Base-by-base conservation (phyloP, 2,888 invertebrate species). In the Andrena dorsata region DNA sequence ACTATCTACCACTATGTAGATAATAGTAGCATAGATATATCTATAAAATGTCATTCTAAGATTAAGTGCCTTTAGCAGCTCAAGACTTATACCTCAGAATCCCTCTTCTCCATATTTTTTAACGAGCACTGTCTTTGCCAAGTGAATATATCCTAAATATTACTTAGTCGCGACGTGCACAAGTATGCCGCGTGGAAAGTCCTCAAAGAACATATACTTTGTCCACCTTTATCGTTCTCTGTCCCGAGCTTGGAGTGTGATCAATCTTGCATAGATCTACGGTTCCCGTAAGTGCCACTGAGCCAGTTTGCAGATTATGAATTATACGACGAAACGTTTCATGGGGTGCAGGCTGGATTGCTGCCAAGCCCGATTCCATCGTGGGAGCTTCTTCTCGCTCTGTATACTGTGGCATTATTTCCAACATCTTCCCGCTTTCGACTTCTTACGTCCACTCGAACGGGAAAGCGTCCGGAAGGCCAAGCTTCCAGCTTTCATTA, bases 331-430 rank as follows among this genome's bases (percentile, higher is more conserved):
- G 64, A 84, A 77, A 86, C 83, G 83, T 82, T 86, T 83, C 73
- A 81, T 76, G 72, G 80, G 73, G 82, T 84, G 85, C 84, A 86
- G 88, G 85, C 87, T 90, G 90, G 90, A 90, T 79, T 78, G 69
- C 51, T 88, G 90, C 90, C 89, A 90, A 84, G 71, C 82, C 78
- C 74, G 82, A 87, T 80, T 79, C 83, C 16, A 35, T 35, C 28
- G 30, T n/a, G 47, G 8, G 13, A 13, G 53, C 13, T 61, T 58
- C 53, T 76, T 64, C 58, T 60, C 61, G 69, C 68, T n/a, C 56
- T 51, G 66, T 60, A 66, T 71, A 68, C 72, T 8, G 68, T 68
- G 71, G 66, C 74, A 76, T 76, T 83, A 72, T 63, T 80, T 74
- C 63, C 72, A 72, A 53, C 80, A 77, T 75, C 77, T 76, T 75